These are phyloP conservation scores for Hypsibius dujardini DNA, from an alignment of 1,140 invertebrate species.

Conservation along the genomic window DNA sequence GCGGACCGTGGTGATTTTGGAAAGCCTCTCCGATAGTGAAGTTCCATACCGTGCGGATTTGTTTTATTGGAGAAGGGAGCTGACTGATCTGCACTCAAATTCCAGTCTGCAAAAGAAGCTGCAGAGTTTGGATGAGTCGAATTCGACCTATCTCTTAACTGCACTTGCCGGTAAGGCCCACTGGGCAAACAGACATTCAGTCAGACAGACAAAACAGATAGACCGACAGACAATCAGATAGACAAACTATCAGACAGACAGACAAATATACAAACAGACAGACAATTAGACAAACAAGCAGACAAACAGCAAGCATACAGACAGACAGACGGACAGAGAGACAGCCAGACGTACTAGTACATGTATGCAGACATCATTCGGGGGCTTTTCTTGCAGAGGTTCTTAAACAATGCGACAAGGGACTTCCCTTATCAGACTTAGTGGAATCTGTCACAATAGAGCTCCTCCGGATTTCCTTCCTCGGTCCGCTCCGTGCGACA, in stretches of 20 bases:
- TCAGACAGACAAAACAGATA: no score
- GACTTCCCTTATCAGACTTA: not conserved
- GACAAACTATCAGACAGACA: no score
- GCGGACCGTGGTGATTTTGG: not conserved
- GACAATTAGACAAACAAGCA: no score
- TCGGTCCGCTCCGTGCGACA: not conserved
- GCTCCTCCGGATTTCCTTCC: not conserved
- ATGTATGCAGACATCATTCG: no score
- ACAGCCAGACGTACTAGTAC: no score
- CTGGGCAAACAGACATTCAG: no score
- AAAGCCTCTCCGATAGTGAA: not conserved
- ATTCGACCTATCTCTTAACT: not conserved
- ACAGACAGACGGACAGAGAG: no score
- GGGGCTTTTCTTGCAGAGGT: no score
- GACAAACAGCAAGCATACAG: no score
- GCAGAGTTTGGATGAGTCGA: not conserved
- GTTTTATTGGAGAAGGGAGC: not conserved
- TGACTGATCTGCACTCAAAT: not conserved
- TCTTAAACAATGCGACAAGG: not conserved
- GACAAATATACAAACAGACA: no score
- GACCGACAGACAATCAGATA: no score
- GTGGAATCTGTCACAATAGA: conserved; percentile 1
- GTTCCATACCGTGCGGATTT: not conserved
- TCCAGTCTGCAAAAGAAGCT: not conserved
- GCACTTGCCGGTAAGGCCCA: not conserved